These are phyloP conservation scores for honey bee (Apis mellifera) DNA, from an alignment of 1,140 invertebrate species.

Conservation along the genomic window DNA sequence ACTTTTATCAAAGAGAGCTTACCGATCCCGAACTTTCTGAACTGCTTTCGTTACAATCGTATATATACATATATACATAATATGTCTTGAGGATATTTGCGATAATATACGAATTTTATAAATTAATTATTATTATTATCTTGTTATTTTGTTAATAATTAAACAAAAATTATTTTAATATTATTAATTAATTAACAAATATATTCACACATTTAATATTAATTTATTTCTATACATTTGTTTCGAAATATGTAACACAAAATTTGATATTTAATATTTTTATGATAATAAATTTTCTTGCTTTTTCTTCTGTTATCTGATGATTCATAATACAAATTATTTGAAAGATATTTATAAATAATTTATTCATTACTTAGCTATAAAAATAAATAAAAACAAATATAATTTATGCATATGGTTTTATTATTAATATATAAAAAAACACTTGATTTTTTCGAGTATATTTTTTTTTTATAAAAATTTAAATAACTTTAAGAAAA, in stretches of 20 bases:
- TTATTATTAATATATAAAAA: neutral
- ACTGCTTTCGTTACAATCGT: slow-evolving; percentile 14
- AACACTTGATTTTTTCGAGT: neutral
- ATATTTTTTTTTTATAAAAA: neutral
- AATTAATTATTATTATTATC: neutral
- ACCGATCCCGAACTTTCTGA: slow-evolving; percentile 49
- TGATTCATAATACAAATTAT: neutral
- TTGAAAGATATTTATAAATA: neutral
- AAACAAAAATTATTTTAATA: neutral
- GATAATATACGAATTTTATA: slow-evolving; percentile 3
- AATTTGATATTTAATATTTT: neutral
- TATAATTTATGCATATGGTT: neutral
- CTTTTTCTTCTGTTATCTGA: neutral
- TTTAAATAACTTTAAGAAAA: neutral
- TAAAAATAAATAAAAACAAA: neutral
- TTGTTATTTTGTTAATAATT: neutral
- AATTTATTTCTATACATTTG: neutral
- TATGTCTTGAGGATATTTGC: slow-evolving; percentile 36
- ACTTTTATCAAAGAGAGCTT: slow-evolving; percentile 4
- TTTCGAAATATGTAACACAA: neutral
- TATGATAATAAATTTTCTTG: neutral
- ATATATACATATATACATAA: slow-evolving; percentile 14
- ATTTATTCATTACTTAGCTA: neutral
- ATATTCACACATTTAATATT: neutral
- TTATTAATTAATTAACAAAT: too few relatives aligned